Evolutionary conservation across 2,113 vertebrate genomes (phyloP).

Genomic region (Pterocles gutturalis): DNA sequence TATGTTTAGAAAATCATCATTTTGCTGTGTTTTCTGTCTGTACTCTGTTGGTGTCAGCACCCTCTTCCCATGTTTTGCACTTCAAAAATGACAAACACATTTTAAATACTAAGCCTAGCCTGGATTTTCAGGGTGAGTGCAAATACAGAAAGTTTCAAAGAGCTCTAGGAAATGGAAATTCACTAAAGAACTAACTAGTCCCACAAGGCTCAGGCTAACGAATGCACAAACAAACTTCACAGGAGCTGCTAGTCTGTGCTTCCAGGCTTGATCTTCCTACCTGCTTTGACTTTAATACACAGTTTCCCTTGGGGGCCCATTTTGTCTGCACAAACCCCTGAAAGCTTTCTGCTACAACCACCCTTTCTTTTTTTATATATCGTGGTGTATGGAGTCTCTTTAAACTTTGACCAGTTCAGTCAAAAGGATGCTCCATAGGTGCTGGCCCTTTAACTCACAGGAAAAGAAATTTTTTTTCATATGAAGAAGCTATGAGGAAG

Average conservation of each 20-base stretch:
- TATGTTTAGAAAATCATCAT: neutral
- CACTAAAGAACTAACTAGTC: slow-evolving; percentile 5
- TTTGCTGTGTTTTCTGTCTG: neutral
- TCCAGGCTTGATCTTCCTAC: slow-evolving; percentile 7
- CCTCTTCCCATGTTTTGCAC: neutral
- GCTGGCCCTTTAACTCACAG: neutral
- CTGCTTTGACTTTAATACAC: neutral
- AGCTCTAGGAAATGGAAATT: slow-evolving; percentile 10
- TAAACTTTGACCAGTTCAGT: neutral
- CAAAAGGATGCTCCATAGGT: neutral
- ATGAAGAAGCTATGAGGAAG: neutral
- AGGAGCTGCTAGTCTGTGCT: neutral
- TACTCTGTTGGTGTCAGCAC: neutral
- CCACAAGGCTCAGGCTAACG: neutral
- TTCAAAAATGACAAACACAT: neutral
- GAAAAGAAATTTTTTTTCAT: neutral
- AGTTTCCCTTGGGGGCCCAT: neutral
- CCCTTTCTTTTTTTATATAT: neutral
- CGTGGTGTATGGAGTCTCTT: rapidly evolving
- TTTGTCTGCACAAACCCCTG: neutral
- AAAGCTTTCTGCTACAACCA: neutral
- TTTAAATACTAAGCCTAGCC: neutral
- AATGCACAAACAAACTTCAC: slow-evolving; percentile 18
- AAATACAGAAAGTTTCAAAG: slow-evolving; percentile 11
- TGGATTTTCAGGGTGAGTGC: neutral